Conservation (phyloP, 2,888 invertebrate genomes). For the Ophion costatus region DNA sequence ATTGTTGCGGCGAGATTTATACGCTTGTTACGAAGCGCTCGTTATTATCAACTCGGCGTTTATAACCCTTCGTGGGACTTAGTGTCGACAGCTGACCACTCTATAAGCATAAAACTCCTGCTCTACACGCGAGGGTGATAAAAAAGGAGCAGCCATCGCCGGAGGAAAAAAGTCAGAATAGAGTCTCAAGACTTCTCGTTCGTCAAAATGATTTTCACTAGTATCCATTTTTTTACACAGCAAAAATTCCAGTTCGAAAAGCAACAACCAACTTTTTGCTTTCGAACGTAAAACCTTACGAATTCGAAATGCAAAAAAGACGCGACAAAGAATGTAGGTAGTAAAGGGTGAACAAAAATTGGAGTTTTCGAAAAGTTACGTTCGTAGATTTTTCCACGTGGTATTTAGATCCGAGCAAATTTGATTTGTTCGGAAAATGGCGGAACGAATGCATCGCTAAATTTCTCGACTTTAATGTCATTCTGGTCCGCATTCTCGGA, state of each 20-base stretch:
- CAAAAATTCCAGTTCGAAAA: neutral
- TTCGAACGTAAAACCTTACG: neutral
- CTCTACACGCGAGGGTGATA: conserved; percentile 36
- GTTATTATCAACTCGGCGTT: conserved; percentile 53
- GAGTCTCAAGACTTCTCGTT: neutral
- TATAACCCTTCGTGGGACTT: conserved; percentile 60
- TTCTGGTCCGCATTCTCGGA: conserved; percentile 23
- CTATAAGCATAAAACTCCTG: conserved; percentile 56
- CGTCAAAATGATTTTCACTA: neutral
- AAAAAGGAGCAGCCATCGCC: conserved; percentile 24
- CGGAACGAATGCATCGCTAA: neutral
- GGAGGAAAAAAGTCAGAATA: neutral
- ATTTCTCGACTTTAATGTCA: conserved; percentile 5
- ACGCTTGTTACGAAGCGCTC: conserved; percentile 35
- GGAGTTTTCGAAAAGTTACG: too few relatives aligned
- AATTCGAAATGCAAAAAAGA: neutral
- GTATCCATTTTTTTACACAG: neutral
- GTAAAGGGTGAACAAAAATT: neutral
- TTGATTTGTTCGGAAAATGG: neutral
- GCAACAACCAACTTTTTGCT: neutral
- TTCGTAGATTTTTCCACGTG: too few relatives aligned
- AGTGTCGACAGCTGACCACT: conserved; percentile 76
- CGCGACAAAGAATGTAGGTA: neutral
- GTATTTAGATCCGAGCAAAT: neutral
- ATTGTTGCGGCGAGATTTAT: conserved; percentile 52